Conservation (phyloP, 1,140 invertebrate genomes). For the Zophobas morio region DNA sequence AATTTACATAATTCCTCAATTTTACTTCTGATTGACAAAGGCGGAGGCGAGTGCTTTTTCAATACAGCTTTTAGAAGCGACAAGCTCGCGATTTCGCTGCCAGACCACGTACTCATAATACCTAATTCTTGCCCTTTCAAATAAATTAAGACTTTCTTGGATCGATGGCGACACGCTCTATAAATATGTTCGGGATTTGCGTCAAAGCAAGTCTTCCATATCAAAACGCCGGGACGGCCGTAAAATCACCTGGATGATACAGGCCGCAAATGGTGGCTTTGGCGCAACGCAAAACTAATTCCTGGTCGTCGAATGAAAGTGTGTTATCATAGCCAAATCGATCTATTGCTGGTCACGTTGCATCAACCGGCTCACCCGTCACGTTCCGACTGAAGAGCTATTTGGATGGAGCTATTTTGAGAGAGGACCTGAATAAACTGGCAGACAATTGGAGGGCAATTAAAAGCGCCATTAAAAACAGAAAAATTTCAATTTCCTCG, state of each 20-base stretch:
- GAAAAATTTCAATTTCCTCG: no score
- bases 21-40: conserved; percentile 22
- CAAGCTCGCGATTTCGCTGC: conserved; percentile 6
- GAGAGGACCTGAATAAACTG: neutral
- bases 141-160: conserved; percentile 1
- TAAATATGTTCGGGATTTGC: conserved; percentile 32
- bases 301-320: neutral
- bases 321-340: neutral
- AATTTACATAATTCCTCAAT: conserved; percentile 32
- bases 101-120: conserved; percentile 35
- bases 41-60: conserved; percentile 1
- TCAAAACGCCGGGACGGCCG: conserved; percentile 2
- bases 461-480: no score
- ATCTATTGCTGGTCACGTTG: neutral
- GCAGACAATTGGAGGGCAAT: no score
- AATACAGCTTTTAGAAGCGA: conserved; percentile 20
- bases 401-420: neutral
- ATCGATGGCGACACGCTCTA: conserved; percentile 16
- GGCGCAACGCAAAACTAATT: neutral
- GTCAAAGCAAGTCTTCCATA: conserved; percentile 22
- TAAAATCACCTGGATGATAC: neutral
- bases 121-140: conserved; percentile 34
- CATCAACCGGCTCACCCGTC: neutral
- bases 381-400: neutral
- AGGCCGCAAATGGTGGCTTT: neutral